Percentiles rank a stretch among this genome's conserved stretches.
These are phyloP conservation scores for Aphaenogaster ashmeadi DNA, from an alignment of 1,140 invertebrate species.

Conservation along the genomic window DNA sequence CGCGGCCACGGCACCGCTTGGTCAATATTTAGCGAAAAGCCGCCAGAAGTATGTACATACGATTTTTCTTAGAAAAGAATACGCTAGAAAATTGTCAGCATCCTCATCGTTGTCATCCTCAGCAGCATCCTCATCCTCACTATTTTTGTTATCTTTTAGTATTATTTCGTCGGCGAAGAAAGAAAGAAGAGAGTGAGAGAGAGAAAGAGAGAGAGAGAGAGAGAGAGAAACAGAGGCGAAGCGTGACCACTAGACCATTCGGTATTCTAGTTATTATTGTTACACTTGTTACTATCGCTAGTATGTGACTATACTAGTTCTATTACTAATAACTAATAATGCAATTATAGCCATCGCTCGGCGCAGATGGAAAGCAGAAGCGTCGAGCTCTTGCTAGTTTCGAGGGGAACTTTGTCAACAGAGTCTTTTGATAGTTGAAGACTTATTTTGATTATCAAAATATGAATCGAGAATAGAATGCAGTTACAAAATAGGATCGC, in stretches of 20 bases:
- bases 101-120: constrained; percentile 33
- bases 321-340: constrained; percentile 58
- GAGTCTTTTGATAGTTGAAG: constrained; percentile 27
- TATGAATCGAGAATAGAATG: not conserved
- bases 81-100: constrained; percentile 39
- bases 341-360: constrained; percentile 46
- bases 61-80: constrained; percentile 54
- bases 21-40: constrained; percentile 53
- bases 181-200: not conserved
- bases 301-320: constrained; percentile 55
- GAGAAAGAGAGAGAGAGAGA: not conserved
- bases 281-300: constrained; percentile 58
- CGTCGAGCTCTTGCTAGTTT: constrained; percentile 36
- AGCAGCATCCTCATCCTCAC: constrained; percentile 20
- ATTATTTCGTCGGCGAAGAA: constrained; percentile 23
- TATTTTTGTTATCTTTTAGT: constrained; percentile 46
- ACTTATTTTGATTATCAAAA: constrained; percentile 23
- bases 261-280: constrained; percentile 56
- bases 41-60: constrained; percentile 50
- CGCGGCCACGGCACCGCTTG: constrained; percentile 45
- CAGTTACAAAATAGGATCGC: not conserved
- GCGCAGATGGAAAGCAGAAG: constrained; percentile 1
- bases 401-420: constrained; percentile 52
- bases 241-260: constrained; percentile 17
- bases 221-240: not conserved